Percentiles rank a stretch among this genome's conserved stretches.
Conservation (phyloP, 2,113 vertebrate genomes). For the Neodontobutis hainanensis region DNA sequence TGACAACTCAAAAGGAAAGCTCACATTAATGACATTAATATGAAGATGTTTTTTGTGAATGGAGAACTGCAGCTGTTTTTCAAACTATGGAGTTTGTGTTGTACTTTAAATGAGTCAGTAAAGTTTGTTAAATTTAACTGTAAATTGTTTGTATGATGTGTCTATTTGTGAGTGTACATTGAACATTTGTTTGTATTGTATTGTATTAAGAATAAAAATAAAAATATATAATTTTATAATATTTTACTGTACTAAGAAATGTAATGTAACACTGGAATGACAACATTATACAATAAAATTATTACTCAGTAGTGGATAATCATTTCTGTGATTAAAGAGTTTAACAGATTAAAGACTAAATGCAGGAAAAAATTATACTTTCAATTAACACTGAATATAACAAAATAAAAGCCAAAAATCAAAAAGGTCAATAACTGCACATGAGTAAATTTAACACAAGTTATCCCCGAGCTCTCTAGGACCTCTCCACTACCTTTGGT, state of each 20-base stretch:
- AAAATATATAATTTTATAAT: no score
- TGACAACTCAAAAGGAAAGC: neutral
- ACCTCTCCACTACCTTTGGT: constrained; percentile 81
- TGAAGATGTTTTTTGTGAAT: neutral
- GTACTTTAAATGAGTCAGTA: neutral
- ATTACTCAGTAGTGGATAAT: neutral
- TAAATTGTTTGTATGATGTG: neutral
- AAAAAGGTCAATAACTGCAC: constrained; percentile 37
- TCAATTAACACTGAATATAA: no score
- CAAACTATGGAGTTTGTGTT: neutral
- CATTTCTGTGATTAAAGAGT: no score
- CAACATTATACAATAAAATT: no score
- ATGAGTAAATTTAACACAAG: constrained; percentile 14
- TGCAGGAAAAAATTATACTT: no score
- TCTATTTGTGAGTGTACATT: neutral
- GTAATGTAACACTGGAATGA: neutral
- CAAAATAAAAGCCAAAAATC: no score
- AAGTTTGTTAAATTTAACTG: neutral
- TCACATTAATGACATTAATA: constrained; percentile 1
- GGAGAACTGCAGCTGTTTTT: neutral
- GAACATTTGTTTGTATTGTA: no score
- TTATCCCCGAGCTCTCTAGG: neutral
- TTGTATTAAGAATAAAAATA: no score
- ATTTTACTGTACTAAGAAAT: no score
- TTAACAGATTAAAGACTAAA: no score